phyloP scores from a whole-genome alignment of 2,113 vertebrate genomes.

The Solea solea region DNA sequence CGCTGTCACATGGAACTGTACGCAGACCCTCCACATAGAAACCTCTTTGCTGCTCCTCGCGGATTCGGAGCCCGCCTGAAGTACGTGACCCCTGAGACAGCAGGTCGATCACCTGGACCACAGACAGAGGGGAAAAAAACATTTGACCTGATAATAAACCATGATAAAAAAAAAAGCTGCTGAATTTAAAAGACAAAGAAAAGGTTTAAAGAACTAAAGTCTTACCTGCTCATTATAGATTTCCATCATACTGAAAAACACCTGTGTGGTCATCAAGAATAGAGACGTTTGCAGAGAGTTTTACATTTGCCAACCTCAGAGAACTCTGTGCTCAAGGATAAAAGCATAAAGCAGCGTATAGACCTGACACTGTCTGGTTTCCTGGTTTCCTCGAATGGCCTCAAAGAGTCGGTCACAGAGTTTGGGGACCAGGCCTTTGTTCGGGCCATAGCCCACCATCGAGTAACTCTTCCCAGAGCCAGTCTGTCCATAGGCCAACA shows the following conservation, averaged over 20 bases:
- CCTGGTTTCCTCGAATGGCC: slow-evolving; percentile 74
- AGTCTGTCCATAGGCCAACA: slow-evolving; percentile 85
- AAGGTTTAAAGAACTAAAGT: neutral
- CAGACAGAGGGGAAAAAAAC: neutral
- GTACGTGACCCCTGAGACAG: slow-evolving; percentile 80
- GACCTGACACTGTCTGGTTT: slow-evolving; percentile 84
- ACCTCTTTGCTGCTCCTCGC: slow-evolving; percentile 87
- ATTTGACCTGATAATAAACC: no score
- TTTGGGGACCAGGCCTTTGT: slow-evolving; percentile 86
- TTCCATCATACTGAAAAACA: slow-evolving; percentile 91
- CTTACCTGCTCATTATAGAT: slow-evolving; percentile 91
- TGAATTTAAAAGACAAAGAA: neutral
- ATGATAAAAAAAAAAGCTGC: no score
- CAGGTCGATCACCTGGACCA: slow-evolving; percentile 85
- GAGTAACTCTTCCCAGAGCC: slow-evolving; percentile 90
- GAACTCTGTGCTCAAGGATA: no score
- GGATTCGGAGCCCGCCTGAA: slow-evolving; percentile 83
- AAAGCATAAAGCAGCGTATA: neutral
- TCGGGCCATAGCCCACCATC: slow-evolving; percentile 84
- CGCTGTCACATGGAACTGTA: slow-evolving; percentile 85
- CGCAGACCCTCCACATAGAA: slow-evolving; percentile 90
- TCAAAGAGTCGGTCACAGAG: slow-evolving; percentile 85
- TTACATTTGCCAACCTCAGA: no score
- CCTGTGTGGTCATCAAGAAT: slow-evolving; percentile 65
- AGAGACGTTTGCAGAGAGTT: neutral